phyloP scores from a whole-genome alignment of 2,888 invertebrate species.

The Cephus sareptanus region DNA sequence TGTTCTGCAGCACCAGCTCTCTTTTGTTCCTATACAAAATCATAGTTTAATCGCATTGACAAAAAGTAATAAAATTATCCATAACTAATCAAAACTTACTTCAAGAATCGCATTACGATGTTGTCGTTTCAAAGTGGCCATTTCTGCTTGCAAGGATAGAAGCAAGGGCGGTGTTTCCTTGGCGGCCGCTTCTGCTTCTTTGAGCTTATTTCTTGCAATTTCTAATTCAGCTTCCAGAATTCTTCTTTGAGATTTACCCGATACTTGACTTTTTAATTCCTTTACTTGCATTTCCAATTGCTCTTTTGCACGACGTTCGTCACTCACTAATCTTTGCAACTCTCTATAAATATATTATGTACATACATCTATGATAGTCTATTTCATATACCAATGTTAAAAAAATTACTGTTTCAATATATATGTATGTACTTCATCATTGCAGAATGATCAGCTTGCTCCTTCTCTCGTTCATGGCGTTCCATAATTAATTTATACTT shows the following conservation, averaged over 20 bases:
- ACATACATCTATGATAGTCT: background rate
- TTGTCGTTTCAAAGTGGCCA: conserved; percentile 78
- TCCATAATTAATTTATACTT: conserved; percentile 81
- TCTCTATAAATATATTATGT: conserved; percentile 70
- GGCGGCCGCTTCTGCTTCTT: conserved; percentile 74
- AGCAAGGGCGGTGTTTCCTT: conserved; percentile 74
- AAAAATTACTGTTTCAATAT: background rate
- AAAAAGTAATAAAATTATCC: background rate
- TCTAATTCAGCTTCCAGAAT: conserved; percentile 75
- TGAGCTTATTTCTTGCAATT: conserved; percentile 73
- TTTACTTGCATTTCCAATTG: conserved; percentile 76
- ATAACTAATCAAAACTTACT: conserved; percentile 56
- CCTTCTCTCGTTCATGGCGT: conserved; percentile 84
- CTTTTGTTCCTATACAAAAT: conserved; percentile 72
- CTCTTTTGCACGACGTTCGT: conserved; percentile 81
- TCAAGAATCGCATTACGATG: conserved; percentile 77
- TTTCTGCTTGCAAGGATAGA: conserved; percentile 78
- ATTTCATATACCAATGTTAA: background rate
- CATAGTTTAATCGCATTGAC: background rate
- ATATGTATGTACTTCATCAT: conserved; percentile 73
- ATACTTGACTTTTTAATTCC: conserved; percentile 67
- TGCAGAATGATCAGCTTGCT: conserved; percentile 80
- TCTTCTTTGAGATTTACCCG: conserved; percentile 61
- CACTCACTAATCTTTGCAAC: conserved; percentile 79
- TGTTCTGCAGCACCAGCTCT: conserved; percentile 80